Conservation (phyloP, 2,113 vertebrate genomes). For the Notothenia coriiceps region DNA sequence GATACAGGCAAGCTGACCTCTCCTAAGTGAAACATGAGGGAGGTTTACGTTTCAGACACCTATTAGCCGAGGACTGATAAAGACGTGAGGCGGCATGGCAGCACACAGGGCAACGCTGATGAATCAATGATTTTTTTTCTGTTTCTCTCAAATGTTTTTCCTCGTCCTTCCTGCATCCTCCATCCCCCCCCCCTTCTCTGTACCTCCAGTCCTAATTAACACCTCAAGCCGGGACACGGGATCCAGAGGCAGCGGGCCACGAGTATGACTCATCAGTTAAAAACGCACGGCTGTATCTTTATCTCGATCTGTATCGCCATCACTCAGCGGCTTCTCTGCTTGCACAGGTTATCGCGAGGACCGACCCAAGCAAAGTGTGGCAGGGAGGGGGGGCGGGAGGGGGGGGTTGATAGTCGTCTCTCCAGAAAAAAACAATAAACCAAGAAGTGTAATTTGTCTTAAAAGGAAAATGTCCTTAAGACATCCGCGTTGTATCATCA, state of each 20-base stretch:
- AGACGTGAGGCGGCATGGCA: constrained; percentile 20
- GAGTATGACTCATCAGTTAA: constrained; percentile 72
- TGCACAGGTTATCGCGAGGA: constrained; percentile 52
- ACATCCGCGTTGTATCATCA: too few species aligned
- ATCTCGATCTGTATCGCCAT: constrained; percentile 74
- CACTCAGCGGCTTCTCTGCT: constrained; percentile 56
- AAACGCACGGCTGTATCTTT: constrained; percentile 69
- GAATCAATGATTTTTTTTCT: constrained; percentile 47
- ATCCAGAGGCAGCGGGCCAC: constrained; percentile 50
- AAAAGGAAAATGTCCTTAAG: constrained; percentile 8
- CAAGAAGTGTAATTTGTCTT: constrained; percentile 12
- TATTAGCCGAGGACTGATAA: constrained; percentile 61
- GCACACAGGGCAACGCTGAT: constrained; percentile 25
- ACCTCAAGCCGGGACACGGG: constrained; percentile 58
- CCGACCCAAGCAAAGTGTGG: constrained; percentile 3
- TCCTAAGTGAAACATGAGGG: constrained; percentile 54
- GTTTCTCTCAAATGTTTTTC: neutral
- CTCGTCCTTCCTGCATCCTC: constrained; percentile 23
- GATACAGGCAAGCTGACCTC: constrained; percentile 34
- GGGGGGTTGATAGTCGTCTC: neutral
- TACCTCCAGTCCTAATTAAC: constrained; percentile 76
- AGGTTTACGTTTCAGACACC: constrained; percentile 53
- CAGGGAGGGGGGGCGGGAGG: neutral
- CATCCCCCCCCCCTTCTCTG: neutral
- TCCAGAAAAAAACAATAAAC: neutral